Percentiles rank a stretch among this genome's conserved stretches.
Conservation (phyloP, 2,113 vertebrate genomes). For the Puffinus mauretanicus region DNA sequence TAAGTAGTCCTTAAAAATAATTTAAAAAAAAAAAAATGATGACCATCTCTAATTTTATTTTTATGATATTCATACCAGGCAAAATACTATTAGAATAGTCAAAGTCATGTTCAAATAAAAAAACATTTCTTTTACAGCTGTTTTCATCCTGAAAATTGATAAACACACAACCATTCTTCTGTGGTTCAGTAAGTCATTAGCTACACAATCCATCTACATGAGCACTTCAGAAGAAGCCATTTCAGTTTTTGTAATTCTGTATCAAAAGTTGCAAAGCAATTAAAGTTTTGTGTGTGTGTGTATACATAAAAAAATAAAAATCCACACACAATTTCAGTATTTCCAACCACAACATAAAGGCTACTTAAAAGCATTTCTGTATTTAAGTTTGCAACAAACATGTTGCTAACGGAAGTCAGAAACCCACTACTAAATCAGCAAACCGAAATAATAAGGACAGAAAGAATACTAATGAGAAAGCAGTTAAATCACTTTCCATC, state of each 20-base stretch:
- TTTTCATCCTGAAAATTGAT: background rate
- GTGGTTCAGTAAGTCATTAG: background rate
- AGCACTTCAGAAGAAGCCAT: background rate
- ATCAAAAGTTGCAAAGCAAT: background rate
- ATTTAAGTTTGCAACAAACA: conserved; percentile 1
- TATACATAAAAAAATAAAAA: background rate
- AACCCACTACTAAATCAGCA: background rate
- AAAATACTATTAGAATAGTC: background rate
- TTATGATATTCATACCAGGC: background rate
- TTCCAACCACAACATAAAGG: background rate
- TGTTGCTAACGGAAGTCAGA: conserved; percentile 14
- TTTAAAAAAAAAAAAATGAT: no score
- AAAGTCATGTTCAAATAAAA: background rate
- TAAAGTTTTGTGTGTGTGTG: background rate
- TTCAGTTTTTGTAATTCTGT: background rate
- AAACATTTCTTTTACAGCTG: background rate
- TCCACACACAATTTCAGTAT: background rate
- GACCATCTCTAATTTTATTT: background rate
- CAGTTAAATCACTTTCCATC: background rate
- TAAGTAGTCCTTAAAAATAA: background rate
- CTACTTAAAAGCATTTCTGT: conserved; percentile 12
- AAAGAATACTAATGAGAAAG: background rate
- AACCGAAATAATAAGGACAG: conserved; percentile 24
- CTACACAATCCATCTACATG: background rate
- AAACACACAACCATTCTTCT: background rate